These are phyloP conservation scores for Cantharis flavilabris DNA, from an alignment of 2,888 invertebrate species.

Conservation along the genomic window DNA sequence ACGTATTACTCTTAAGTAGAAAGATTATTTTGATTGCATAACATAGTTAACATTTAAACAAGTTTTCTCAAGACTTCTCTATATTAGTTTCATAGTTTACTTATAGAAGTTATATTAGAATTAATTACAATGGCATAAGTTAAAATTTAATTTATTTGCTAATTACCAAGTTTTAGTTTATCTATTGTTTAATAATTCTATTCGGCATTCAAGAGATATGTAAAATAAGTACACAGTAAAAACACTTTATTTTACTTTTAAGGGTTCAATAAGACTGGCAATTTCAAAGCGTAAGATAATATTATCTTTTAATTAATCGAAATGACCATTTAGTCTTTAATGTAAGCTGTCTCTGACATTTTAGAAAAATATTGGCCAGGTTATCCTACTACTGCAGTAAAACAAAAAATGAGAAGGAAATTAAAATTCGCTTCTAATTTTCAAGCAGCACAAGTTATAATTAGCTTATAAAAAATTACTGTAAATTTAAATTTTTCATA, in stretches of 20 bases:
- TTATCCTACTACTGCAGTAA: background rate
- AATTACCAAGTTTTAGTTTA: background rate
- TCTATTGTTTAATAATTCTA: background rate
- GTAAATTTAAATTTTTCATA: background rate
- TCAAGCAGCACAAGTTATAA: background rate
- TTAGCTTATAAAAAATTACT: background rate
- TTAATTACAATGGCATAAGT: background rate
- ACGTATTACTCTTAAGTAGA: background rate
- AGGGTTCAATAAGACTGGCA: background rate
- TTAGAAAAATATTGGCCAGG: background rate
- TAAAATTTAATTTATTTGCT: background rate
- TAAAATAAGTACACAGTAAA: background rate
- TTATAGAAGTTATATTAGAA: background rate
- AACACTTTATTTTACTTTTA: background rate
- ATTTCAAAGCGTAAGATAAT: background rate
- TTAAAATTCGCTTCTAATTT: background rate
- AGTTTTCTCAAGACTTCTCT: background rate
- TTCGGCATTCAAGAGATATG: background rate
- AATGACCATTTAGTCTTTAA: background rate
- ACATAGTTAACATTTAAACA: background rate
- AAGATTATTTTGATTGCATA: background rate
- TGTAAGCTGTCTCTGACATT: background rate
- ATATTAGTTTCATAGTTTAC: background rate
- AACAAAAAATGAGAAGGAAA: background rate
- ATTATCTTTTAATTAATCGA: constrained; percentile 3